These are phyloP conservation scores for Protodeltote pygarga DNA, from an alignment of 2,888 invertebrate genomes.

Conservation along the genomic window DNA sequence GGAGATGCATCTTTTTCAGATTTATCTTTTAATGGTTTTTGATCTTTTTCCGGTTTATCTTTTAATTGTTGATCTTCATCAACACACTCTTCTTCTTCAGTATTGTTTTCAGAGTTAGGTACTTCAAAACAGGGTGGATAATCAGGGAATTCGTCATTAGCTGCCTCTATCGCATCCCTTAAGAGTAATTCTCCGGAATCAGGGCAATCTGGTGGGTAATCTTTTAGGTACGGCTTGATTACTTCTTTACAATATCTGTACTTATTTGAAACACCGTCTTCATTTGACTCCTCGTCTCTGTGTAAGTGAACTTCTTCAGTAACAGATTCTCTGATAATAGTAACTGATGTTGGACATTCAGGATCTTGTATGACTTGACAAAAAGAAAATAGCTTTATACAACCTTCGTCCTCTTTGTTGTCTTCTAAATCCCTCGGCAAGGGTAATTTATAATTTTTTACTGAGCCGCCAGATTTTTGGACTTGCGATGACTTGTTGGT, in stretches of 20 bases:
- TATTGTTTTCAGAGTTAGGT: background rate
- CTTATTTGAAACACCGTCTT: constrained; percentile 40
- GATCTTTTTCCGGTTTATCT: background rate
- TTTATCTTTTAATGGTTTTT: background rate
- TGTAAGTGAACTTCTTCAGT: constrained; percentile 50
- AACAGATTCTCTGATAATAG: constrained; percentile 54
- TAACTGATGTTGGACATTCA: constrained; percentile 43
- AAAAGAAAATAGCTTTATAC: constrained; percentile 53
- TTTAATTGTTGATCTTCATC: background rate
- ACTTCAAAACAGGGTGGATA: constrained; percentile 43
- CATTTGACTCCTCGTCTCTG: constrained; percentile 20
- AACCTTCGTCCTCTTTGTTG: constrained; percentile 26
- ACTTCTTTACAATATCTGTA: constrained; percentile 64
- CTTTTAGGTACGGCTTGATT: constrained; percentile 57
- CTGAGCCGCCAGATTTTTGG: background rate
- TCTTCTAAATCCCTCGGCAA: constrained; percentile 33
- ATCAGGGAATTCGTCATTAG: constrained; percentile 52
- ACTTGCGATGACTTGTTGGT: constrained; percentile 35
- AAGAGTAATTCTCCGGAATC: constrained; percentile 52
- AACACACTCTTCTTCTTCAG: background rate
- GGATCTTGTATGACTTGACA: constrained; percentile 55
- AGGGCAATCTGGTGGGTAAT: constrained; percentile 44
- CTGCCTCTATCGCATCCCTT: constrained; percentile 44
- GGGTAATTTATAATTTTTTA: constrained; percentile 27
- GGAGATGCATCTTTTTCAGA: background rate